Percentiles rank a stretch among this genome's conserved stretches.
phyloP scores from a whole-genome alignment of 2,113 vertebrate species.

The Pituophis catenifer region DNA sequence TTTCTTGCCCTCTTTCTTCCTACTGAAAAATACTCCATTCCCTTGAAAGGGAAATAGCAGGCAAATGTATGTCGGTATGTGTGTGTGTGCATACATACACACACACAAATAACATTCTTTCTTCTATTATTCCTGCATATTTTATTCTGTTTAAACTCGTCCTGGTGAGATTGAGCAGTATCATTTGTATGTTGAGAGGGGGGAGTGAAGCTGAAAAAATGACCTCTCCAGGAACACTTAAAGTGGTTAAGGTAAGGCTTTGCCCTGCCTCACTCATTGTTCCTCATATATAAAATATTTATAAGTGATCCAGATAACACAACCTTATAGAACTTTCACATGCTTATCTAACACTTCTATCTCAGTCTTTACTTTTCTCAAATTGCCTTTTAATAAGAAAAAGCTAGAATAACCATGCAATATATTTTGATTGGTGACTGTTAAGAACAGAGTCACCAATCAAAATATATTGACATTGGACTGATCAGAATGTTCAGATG shows the following conservation, averaged over 20 bases:
- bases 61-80: neutral
- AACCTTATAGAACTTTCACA: neutral
- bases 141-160: neutral
- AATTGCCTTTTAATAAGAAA: neutral
- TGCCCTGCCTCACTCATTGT: neutral
- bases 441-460: neutral
- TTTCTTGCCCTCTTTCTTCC: neutral
- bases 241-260: neutral
- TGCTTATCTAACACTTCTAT: neutral
- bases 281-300: neutral
- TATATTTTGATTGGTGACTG: neutral
- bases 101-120: neutral
- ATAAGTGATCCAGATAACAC: neutral
- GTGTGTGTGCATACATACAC: too few species aligned
- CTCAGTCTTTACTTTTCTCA: neutral
- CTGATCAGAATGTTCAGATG: neutral
- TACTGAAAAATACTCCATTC: neutral
- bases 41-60: neutral
- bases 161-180: neutral
- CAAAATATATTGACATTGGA: neutral
- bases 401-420: neutral
- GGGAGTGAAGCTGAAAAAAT: neutral
- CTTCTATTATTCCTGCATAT: neutral
- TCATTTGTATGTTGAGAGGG: neutral
- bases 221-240: too few species aligned